These are phyloP conservation scores for Chalcis sispes DNA, from an alignment of 2,888 invertebrate genomes.

Conservation along the genomic window DNA sequence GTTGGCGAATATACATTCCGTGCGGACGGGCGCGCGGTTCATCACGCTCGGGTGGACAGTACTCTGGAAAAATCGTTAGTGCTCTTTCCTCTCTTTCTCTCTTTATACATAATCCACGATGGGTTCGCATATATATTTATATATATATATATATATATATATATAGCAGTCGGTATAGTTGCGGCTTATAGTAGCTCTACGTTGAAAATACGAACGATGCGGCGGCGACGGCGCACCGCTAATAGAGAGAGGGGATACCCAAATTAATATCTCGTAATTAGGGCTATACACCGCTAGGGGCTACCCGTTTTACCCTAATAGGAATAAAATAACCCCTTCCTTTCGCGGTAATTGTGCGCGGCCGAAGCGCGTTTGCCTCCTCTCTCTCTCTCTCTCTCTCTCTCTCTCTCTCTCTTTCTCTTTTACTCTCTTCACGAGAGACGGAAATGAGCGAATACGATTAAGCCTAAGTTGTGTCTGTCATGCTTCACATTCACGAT, in stretches of 20 bases:
- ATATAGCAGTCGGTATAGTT: too few relatives aligned
- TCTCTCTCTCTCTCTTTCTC: slow-evolving; percentile 16
- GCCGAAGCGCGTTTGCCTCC: slow-evolving; percentile 21
- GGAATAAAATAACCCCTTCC: slow-evolving; percentile 74
- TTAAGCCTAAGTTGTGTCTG: slow-evolving; percentile 69
- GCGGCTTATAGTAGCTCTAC: too few relatives aligned
- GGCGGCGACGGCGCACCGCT: slow-evolving; percentile 62
- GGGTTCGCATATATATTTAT: too few relatives aligned
- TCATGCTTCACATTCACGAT: slow-evolving; percentile 68
- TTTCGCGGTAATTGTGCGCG: slow-evolving; percentile 65
- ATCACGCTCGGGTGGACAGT: slow-evolving; percentile 55
- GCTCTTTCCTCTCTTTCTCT: slow-evolving; percentile 42
- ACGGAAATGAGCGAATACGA: slow-evolving; percentile 74
- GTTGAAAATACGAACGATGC: not conserved
- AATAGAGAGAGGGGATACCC: slow-evolving; percentile 70
- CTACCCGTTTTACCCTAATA: slow-evolving; percentile 75
- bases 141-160: too few relatives aligned
- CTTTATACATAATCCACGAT: too few relatives aligned
- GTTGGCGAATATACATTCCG: slow-evolving; percentile 39
- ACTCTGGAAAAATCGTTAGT: slow-evolving; percentile 69
- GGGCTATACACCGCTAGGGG: slow-evolving; percentile 60
- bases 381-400: slow-evolving; percentile 30
- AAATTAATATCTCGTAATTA: slow-evolving; percentile 76
- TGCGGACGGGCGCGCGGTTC: not conserved
- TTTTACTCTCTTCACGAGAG: slow-evolving; percentile 51